Conservation (phyloP, 2,113 vertebrate genomes). For the Noturus placidus region DNA sequence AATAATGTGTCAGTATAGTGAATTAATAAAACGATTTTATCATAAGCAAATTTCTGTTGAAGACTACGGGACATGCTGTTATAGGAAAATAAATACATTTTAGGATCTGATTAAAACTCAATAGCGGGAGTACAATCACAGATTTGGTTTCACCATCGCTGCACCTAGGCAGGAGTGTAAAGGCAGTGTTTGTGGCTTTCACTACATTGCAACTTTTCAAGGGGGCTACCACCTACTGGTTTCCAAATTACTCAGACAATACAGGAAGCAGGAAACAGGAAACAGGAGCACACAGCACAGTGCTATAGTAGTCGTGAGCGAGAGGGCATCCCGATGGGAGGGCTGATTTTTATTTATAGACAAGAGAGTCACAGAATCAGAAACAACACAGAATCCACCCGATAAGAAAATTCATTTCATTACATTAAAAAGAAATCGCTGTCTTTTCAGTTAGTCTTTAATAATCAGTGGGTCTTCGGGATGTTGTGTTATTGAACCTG, state of each 20-base stretch:
- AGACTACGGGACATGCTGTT: too few species aligned
- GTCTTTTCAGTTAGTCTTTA: not conserved
- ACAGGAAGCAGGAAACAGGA: constrained; percentile 37
- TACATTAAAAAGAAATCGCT: not conserved
- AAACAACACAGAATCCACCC: not conserved
- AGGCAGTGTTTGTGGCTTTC: not conserved
- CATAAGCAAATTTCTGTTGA: too few species aligned
- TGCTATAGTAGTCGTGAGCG: not conserved
- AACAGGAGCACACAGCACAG: constrained; percentile 14
- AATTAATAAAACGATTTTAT: too few species aligned
- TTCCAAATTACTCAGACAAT: not conserved
- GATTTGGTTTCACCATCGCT: not conserved
- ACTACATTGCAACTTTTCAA: not conserved
- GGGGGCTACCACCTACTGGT: not conserved
- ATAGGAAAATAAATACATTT: too few species aligned
- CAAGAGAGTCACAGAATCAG: not conserved
- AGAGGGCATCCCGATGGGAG: not conserved
- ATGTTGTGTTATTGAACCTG: not conserved
- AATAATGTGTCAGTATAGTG: not conserved
- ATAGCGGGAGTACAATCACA: not conserved
- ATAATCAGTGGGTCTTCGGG: not conserved
- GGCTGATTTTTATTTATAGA: not conserved
- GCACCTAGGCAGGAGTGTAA: not conserved
- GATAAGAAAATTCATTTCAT: not conserved
- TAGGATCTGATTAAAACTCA: not conserved